Conservation (phyloP, 1,140 invertebrate species). For the Neodiprion pinetum region DNA sequence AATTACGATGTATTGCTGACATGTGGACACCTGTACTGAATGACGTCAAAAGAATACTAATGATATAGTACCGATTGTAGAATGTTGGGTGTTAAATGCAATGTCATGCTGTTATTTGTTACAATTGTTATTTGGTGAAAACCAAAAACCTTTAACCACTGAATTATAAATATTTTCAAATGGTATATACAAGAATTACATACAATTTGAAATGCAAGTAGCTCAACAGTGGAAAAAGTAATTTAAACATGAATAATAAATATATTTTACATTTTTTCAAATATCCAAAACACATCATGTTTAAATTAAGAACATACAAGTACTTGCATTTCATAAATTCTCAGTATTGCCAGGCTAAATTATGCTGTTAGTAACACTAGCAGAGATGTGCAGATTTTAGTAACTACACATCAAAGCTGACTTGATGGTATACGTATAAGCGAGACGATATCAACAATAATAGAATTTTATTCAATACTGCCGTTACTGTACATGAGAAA, state of each 20-base stretch:
- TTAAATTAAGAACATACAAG: background rate
- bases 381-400: slow-evolving; percentile 7
- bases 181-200: slow-evolving; percentile 48
- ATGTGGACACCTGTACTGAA: slow-evolving; percentile 1
- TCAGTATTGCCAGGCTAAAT: background rate
- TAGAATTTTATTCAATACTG: no score
- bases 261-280: background rate
- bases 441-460: no score
- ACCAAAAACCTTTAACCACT: background rate
- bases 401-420: background rate
- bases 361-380: background rate
- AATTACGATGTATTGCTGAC: background rate
- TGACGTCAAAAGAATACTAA: background rate
- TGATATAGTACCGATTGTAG: background rate
- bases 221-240: slow-evolving; percentile 29
- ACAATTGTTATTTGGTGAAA: slow-evolving; percentile 7
- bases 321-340: slow-evolving; percentile 6
- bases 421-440: no score
- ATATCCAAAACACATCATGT: background rate
- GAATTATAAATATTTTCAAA: slow-evolving; percentile 30
- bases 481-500: no score
- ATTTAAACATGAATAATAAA: slow-evolving; percentile 30
- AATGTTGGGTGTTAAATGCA: slow-evolving; percentile 36
- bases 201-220: slow-evolving; percentile 35
- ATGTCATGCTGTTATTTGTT: slow-evolving; percentile 59